Evolutionary conservation across 2,797 vertebrate genomes (phyloP).

Genomic region (Pseudochirops cupreus): DNA sequence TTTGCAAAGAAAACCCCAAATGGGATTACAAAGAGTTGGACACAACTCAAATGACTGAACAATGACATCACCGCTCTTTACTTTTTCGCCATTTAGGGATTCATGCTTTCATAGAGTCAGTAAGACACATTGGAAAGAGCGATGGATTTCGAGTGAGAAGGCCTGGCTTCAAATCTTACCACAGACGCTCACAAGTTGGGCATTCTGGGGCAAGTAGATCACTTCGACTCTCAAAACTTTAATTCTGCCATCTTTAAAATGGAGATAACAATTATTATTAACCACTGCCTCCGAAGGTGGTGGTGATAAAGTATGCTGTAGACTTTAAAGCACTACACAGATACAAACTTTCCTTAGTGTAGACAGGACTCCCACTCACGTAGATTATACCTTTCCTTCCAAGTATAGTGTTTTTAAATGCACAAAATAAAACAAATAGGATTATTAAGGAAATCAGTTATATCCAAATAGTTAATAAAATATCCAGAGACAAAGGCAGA

Average conservation of each 20-base stretch:
- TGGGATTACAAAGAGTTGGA: neutral
- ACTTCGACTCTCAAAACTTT: neutral
- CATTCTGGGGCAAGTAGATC: neutral
- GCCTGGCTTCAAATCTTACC: neutral
- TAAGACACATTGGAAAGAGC: neutral
- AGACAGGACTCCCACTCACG: neutral
- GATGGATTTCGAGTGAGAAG: neutral
- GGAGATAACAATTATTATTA: neutral
- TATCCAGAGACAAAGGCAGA: neutral
- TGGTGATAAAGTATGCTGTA: neutral
- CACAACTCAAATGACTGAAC: neutral
- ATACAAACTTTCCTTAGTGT: neutral
- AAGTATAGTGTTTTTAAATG: neutral
- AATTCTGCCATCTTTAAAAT: neutral
- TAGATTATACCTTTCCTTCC: neutral
- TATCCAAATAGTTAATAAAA: neutral
- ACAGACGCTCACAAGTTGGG: neutral
- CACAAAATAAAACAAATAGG: neutral
- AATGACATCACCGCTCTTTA: neutral
- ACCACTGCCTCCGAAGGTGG: neutral
- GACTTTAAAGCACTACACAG: neutral
- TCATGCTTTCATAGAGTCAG: neutral
- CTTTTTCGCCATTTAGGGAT: neutral
- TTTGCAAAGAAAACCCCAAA: neutral
- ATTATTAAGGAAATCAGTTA: neutral